These are phyloP conservation scores for Fulmarus glacialis DNA, from an alignment of 2,113 vertebrate genomes.

Conservation along the genomic window DNA sequence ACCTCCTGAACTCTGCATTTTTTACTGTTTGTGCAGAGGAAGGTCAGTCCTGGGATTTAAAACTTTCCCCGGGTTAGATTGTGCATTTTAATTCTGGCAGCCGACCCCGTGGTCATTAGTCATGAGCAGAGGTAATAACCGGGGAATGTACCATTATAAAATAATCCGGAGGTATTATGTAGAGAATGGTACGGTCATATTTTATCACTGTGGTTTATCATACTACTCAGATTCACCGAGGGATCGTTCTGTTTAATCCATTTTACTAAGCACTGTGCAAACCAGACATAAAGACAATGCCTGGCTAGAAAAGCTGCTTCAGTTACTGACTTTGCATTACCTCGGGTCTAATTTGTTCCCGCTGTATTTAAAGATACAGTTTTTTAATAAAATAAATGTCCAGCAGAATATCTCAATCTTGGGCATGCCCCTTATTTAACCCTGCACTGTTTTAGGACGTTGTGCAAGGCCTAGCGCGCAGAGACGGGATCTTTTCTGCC, in stretches of 20 bases:
- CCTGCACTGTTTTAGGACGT: neutral
- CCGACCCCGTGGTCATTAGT: neutral
- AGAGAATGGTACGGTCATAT: neutral
- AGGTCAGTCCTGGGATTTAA: neutral
- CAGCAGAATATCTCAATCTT: accelerated
- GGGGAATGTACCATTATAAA: neutral
- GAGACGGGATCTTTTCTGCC: neutral
- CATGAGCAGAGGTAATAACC: neutral
- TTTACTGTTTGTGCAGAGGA: neutral
- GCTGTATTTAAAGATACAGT: neutral
- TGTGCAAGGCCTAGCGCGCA: neutral
- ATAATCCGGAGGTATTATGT: neutral
- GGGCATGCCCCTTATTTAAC: neutral
- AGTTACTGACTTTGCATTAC: neutral
- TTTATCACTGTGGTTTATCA: neutral
- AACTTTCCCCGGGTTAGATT: neutral
- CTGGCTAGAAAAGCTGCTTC: neutral
- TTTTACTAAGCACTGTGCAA: neutral
- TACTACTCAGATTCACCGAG: neutral
- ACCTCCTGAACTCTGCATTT: neutral
- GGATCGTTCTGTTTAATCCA: neutral
- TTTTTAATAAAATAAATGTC: neutral
- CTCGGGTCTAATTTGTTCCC: neutral
- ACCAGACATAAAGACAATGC: neutral
- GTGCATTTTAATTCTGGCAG: neutral